Conservation (phyloP, 2,888 invertebrate genomes). For the Opisthograptis luteolata region DNA sequence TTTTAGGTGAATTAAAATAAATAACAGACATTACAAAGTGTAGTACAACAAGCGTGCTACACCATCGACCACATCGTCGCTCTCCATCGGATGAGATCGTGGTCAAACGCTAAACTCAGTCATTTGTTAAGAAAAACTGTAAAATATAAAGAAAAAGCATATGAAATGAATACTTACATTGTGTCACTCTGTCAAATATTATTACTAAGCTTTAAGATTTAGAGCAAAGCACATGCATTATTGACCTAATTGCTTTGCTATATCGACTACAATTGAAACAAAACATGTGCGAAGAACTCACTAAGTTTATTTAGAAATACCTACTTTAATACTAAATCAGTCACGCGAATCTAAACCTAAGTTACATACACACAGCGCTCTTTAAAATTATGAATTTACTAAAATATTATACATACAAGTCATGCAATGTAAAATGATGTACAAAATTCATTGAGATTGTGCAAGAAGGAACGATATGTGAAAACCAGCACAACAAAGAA, state of each 20-base stretch:
- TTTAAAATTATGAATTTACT: constrained; percentile 27
- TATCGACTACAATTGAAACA: constrained; percentile 39
- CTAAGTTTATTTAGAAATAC: constrained; percentile 57
- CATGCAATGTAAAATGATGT: constrained; percentile 31
- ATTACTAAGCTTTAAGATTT: constrained; percentile 56
- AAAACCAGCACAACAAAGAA: constrained; percentile 10
- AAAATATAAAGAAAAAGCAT: constrained; percentile 1
- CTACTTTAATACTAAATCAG: constrained; percentile 70
- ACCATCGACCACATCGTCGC: no score
- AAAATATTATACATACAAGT: constrained; percentile 27
- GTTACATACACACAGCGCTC: constrained; percentile 47
- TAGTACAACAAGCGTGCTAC: no score
- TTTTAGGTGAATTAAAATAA: no score
- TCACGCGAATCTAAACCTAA: constrained; percentile 68
- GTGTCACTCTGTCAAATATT: constrained; percentile 12
- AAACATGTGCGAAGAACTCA: constrained; percentile 45
- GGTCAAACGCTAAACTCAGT: no score
- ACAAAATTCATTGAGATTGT: constrained; percentile 31
- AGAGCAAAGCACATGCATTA: constrained; percentile 65
- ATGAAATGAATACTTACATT: constrained; percentile 32
- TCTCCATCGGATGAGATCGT: no score
- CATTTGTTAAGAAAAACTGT: no score
- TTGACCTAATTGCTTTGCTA: constrained; percentile 35
- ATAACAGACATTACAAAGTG: no score
- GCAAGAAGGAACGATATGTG: constrained; percentile 27